Base-by-base conservation (phyloP, 2,113 vertebrate genomes). In the Zeus faber region DNA sequence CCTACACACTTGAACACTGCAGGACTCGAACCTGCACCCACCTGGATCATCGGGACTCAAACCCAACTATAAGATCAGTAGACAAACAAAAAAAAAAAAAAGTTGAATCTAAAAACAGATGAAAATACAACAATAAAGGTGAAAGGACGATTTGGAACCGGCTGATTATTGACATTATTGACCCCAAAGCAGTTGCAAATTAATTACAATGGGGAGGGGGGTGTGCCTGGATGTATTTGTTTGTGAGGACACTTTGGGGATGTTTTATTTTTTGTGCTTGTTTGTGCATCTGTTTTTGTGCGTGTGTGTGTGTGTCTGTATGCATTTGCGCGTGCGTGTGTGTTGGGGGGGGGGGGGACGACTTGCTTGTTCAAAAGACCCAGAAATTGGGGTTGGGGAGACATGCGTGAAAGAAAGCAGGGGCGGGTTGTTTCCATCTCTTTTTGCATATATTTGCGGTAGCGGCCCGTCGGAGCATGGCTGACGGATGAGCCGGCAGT, bases 361-460 rank as follows among this genome's bases (percentile, higher is more conserved):
- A 40, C 58, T 48, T 43, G 53, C 49, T 51, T 16, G 67, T 72
- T 79, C 77, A 76, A 81, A 81, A 85, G 65, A 78, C 76, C 76
- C 67, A 63, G 79, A 82, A 82, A 84, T 62, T 67, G 84, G 88
- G 90, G n/a, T n/a, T n/a, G n/a, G n/a, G n/a, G n/a, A n/a, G n/a
- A n/a, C n/a, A n/a, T n/a, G n/a, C n/a, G n/a, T n/a, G 78, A 85
- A 89, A 85, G 81, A 58, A 81, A 82, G 84, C 86, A 68, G 11
- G 27, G 4, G 39, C 6, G 2, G 61, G 78, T 65, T 69, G 75
- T 77, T 76, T 81, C 78, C 79, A 81, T 87, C 80, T 88, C 81
- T 81, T 75, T 89, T 86, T 88, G 88, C 90, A 90, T 90, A 88
- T 76, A 85, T 89, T 85, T 83, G 81, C 67, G 5, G 67, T 79